phyloP scores from a whole-genome alignment of 2,888 invertebrate species.

The Cerceris rybyensis region DNA sequence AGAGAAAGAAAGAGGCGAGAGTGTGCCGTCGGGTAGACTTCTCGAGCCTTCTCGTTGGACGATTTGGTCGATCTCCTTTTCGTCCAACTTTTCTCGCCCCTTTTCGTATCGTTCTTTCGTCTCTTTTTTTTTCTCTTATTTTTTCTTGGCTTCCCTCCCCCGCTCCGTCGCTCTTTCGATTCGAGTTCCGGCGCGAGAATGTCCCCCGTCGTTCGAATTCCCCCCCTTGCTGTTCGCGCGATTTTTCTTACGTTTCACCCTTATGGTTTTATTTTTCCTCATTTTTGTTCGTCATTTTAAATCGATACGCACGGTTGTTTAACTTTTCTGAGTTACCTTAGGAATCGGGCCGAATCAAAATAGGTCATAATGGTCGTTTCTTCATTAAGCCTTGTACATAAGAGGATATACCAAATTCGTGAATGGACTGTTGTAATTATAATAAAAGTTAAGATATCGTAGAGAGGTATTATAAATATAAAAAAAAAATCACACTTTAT shows the following conservation, averaged over 20 bases:
- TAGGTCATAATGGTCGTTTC: conserved; percentile 47
- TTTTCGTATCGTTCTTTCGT: neutral
- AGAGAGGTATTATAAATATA: conserved; percentile 55
- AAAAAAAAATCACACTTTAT: conserved; percentile 49
- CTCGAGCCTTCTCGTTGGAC: neutral
- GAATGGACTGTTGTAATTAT: conserved; percentile 66
- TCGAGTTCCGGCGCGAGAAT: neutral
- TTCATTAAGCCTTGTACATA: conserved; percentile 65
- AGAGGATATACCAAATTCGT: conserved; percentile 74
- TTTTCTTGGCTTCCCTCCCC: neutral
- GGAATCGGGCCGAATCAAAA: conserved; percentile 60
- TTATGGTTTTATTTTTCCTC: neutral
- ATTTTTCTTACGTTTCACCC: neutral
- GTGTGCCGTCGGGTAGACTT: neutral
- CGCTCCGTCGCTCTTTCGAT: conserved; percentile 1
- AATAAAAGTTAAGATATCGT: conserved; percentile 63
- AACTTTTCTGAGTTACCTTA: conserved; percentile 37
- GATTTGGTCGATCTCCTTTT: conserved; percentile 14
- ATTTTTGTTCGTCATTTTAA: conserved; percentile 5
- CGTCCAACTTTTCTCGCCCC: conserved; percentile 5
- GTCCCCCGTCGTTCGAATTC: neutral
- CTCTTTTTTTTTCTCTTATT: conserved; percentile 2
- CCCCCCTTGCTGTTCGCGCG: neutral
- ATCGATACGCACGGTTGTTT: conserved; percentile 8
- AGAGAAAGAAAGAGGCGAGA: conserved; percentile 36